Conservation (phyloP, 2,888 invertebrate species). For the Anarsia innoxiella region DNA sequence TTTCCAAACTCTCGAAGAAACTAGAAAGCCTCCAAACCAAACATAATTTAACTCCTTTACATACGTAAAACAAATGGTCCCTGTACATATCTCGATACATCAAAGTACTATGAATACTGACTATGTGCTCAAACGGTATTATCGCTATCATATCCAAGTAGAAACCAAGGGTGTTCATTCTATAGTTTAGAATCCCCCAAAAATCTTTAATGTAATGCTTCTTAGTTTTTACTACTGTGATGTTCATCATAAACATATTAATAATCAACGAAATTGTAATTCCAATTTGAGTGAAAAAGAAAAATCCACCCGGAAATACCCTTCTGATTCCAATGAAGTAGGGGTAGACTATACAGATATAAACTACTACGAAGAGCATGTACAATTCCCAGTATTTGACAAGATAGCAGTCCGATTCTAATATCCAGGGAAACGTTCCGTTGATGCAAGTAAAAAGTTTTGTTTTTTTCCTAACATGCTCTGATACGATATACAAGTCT, state of each 20-base stretch:
- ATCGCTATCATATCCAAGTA: constrained; percentile 66
- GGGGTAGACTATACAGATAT: constrained; percentile 61
- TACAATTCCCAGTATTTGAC: constrained; percentile 65
- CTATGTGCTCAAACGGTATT: constrained; percentile 66
- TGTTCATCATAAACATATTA: constrained; percentile 55
- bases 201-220: constrained; percentile 50
- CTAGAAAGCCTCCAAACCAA: constrained; percentile 65
- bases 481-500: constrained; percentile 61
- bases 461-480: constrained; percentile 58
- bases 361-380: constrained; percentile 54
- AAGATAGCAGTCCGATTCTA: constrained; percentile 57
- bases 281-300: constrained; percentile 51
- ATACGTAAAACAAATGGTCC: constrained; percentile 60
- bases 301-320: constrained; percentile 47
- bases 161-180: constrained; percentile 63
- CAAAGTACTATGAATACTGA: constrained; percentile 46
- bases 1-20: constrained; percentile 61
- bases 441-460: constrained; percentile 50
- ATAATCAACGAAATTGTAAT: constrained; percentile 52
- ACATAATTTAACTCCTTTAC: constrained; percentile 70
- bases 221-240: constrained; percentile 66
- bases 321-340: constrained; percentile 63
- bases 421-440: constrained; percentile 62
- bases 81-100: constrained; percentile 52
- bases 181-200: constrained; percentile 48